A percentile compares a stretch with the other conserved stretches of the same genome.
phyloP scores from a whole-genome alignment of 2,113 vertebrate species.

The Ctenodactylus gundi region DNA sequence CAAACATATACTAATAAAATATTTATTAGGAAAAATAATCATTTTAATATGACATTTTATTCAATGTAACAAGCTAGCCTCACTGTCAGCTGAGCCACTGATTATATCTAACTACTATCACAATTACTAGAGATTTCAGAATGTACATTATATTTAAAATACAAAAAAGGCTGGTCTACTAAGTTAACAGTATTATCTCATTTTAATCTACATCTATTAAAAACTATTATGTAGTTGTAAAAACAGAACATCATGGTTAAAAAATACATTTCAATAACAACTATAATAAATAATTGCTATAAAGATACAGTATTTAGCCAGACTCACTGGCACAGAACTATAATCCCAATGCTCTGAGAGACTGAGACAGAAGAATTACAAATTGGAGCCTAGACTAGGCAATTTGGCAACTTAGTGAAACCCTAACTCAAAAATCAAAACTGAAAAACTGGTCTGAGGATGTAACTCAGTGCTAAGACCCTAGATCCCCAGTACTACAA shows the following conservation, averaged over 20 bases:
- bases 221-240: neutral
- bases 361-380: too few relatives aligned
- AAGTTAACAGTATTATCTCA: neutral
- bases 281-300: neutral
- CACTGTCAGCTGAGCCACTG: neutral
- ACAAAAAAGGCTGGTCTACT: constrained; percentile 21
- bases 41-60: constrained; percentile 17
- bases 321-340: too few relatives aligned
- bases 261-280: neutral
- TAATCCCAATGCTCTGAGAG: too few relatives aligned
- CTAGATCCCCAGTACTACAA: too few relatives aligned
- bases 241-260: neutral
- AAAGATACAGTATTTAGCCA: neutral
- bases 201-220: constrained; percentile 28
- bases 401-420: too few relatives aligned
- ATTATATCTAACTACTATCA: constrained; percentile 31
- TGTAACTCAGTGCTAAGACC: too few relatives aligned
- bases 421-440: too few relatives aligned
- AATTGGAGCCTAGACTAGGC: too few relatives aligned
- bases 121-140: constrained; percentile 41
- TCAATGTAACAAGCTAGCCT: constrained; percentile 23
- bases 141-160: constrained; percentile 36
- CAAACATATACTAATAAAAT: too few relatives aligned
- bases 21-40: too few relatives aligned
- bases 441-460: too few relatives aligned